Percentiles rank a stretch among this genome's conserved stretches.
phyloP scores from a whole-genome alignment of 2,113 vertebrate genomes.

The Miniopterus natalensis region DNA sequence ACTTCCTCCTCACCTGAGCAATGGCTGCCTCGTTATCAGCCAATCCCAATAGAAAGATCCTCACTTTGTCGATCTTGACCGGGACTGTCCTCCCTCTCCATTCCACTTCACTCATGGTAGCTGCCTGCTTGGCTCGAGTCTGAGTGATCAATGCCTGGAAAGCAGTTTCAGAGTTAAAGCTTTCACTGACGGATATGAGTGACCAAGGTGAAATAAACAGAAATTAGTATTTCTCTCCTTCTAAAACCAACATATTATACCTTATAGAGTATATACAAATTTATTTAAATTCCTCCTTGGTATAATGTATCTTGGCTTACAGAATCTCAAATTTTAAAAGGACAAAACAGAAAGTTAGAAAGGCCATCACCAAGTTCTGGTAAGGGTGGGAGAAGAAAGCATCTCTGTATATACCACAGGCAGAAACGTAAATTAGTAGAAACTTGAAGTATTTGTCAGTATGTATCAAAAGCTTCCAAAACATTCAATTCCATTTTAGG shows the following conservation, averaged over 20 bases:
- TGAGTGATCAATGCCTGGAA: conserved; percentile 95
- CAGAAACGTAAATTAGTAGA: not conserved
- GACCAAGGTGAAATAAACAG: not conserved
- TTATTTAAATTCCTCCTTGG: not conserved
- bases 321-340: not conserved
- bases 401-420: too few relatives aligned
- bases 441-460: not conserved
- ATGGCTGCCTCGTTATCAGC: conserved; percentile 97
- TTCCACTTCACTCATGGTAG: conserved; percentile 98
- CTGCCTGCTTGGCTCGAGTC: conserved; percentile 97
- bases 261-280: not conserved
- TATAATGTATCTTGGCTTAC: not conserved
- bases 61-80: conserved; percentile 97
- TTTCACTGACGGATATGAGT: not conserved
- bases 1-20: conserved; percentile 90
- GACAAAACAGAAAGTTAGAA: not conserved
- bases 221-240: not conserved
- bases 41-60: conserved; percentile 96
- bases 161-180: not conserved
- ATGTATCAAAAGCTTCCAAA: not conserved
- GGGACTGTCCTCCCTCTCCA: conserved; percentile 96
- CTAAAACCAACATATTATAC: not conserved
- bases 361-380: not conserved
- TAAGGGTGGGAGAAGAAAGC: not conserved
- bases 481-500: not conserved